Conservation (phyloP, 2,888 invertebrate species). For the Cephus spinipes region DNA sequence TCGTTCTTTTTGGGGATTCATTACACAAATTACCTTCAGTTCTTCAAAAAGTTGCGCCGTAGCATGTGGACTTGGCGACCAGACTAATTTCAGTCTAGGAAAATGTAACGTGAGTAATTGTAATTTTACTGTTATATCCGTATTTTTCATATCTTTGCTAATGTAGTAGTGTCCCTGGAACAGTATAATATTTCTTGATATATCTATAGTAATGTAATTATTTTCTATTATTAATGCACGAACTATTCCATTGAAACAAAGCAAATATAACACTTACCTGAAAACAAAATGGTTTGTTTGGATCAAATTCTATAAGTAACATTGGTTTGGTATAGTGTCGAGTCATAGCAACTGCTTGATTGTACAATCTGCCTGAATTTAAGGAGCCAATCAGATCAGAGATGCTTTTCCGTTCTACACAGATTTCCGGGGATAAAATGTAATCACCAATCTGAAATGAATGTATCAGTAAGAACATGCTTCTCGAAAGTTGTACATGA, state of each 20-base stretch:
- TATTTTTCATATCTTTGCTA: conserved; percentile 80
- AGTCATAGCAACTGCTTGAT: conserved; percentile 95
- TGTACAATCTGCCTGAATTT: conserved; percentile 93
- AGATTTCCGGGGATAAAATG: conserved; percentile 95
- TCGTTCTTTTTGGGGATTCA: neutral
- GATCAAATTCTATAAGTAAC: conserved; percentile 95
- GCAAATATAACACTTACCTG: conserved; percentile 71
- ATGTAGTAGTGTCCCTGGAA: conserved; percentile 83
- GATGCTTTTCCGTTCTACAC: conserved; percentile 96
- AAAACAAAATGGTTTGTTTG: conserved; percentile 89
- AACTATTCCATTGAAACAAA: neutral
- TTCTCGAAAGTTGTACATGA: conserved; percentile 4
- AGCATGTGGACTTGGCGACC: conserved; percentile 97
- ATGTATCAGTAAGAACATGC: neutral
- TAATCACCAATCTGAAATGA: conserved; percentile 90
- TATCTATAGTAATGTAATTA: neutral
- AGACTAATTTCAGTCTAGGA: conserved; percentile 90
- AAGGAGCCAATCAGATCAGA: conserved; percentile 96
- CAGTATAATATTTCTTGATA: conserved; percentile 16
- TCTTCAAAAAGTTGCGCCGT: conserved; percentile 97
- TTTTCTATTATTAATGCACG: conserved; percentile 1
- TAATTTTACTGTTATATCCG: conserved; percentile 87
- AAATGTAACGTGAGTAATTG: conserved; percentile 95
- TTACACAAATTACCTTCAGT: conserved; percentile 76
- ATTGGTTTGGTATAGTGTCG: conserved; percentile 89